Evolutionary conservation across 2,797 vertebrate species (phyloP).

Genomic region (Sorex maritimensis): DNA sequence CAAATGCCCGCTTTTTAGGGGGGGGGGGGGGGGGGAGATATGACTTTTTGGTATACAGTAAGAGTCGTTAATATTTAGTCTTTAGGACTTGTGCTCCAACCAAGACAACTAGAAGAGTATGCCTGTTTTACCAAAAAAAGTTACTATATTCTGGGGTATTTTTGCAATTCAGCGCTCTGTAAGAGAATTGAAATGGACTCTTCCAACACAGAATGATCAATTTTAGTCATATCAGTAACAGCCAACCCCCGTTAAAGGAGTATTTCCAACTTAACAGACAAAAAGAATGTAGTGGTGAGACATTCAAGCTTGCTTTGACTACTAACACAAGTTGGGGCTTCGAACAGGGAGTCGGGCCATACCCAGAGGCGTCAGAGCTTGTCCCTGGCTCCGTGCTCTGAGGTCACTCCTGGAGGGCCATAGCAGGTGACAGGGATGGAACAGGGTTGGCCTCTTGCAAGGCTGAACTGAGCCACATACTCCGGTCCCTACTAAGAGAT

Average conservation of each 20-base stretch:
- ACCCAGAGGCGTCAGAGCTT: too few species aligned
- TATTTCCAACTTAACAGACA: slow-evolving; percentile 41
- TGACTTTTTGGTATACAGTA: slow-evolving; percentile 37
- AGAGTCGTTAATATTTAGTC: neutral
- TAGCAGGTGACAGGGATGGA: too few species aligned
- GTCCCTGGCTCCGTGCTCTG: too few species aligned
- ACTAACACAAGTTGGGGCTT: neutral
- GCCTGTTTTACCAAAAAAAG: neutral
- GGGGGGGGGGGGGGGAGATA: too few species aligned
- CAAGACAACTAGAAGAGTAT: slow-evolving; percentile 6
- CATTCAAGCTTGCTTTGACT: slow-evolving; percentile 44
- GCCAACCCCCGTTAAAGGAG: slow-evolving; percentile 48
- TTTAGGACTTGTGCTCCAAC: slow-evolving; percentile 36
- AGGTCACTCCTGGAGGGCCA: too few species aligned
- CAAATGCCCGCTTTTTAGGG: too few species aligned
- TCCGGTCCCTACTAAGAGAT: neutral
- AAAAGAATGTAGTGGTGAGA: neutral
- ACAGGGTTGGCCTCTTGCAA: too few species aligned
- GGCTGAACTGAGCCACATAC: too few species aligned
- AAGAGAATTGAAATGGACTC: slow-evolving; percentile 12
- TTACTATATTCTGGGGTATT: neutral
- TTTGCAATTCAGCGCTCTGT: neutral
- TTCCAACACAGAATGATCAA: slow-evolving; percentile 26
- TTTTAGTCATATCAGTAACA: slow-evolving; percentile 25
- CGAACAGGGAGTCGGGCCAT: too few species aligned